These are phyloP conservation scores for Ectemnius lituratus DNA, from an alignment of 2,888 invertebrate genomes.

Conservation along the genomic window DNA sequence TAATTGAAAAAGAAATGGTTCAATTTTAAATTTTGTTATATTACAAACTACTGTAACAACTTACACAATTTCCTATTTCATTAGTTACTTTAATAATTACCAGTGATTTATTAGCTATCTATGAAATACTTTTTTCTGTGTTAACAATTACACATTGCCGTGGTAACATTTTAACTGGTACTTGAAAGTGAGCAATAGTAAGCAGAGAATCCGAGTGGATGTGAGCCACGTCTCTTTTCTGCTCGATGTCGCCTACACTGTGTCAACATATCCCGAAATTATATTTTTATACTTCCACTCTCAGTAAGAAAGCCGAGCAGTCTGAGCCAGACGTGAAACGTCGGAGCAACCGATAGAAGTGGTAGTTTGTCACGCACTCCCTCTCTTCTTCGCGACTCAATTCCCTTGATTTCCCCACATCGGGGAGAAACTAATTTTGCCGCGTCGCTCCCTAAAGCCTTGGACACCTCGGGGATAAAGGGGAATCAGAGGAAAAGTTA, in stretches of 20 bases:
- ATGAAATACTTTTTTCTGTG: no score
- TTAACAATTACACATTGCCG: no score
- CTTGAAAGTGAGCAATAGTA: no score
- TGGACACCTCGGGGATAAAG: not conserved
- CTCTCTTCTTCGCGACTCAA: no score
- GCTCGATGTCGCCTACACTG: slow-evolving; percentile 46
- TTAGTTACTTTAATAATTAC: no score
- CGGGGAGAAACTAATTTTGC: slow-evolving; percentile 15
- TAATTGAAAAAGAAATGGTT: no score
- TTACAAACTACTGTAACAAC: no score
- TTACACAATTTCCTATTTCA: no score
- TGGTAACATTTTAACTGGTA: no score
- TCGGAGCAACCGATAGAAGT: slow-evolving; percentile 15
- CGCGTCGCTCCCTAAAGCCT: slow-evolving; percentile 17
- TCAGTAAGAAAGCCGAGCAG: slow-evolving; percentile 26
- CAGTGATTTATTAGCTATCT: no score
- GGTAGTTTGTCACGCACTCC: not conserved
- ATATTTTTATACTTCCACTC: slow-evolving; percentile 72
- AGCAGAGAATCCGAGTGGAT: not conserved
- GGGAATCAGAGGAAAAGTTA: slow-evolving; percentile 32
- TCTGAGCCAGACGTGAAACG: not conserved
- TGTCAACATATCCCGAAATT: slow-evolving; percentile 71
- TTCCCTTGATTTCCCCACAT: not conserved
- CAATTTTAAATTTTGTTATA: no score
- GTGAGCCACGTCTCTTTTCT: slow-evolving; percentile 25